phyloP scores from a whole-genome alignment of 35 echinoderm and acorn worm species.

The Lytechinus pictus region DNA sequence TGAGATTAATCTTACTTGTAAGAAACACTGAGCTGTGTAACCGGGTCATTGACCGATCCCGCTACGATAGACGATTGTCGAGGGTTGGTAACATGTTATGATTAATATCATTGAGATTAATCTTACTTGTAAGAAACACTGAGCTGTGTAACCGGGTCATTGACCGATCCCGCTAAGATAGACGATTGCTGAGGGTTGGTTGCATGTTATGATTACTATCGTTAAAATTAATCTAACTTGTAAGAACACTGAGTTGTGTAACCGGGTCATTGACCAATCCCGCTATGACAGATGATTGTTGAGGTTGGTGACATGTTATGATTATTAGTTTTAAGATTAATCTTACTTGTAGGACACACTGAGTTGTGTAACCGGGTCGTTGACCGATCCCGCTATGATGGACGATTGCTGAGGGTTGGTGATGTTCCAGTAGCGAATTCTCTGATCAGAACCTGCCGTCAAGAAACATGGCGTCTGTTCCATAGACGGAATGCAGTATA shows the following conservation, averaged over 20 bases:
- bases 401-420: constrained; percentile 60
- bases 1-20: constrained; percentile 68
- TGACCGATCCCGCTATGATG: constrained; percentile 83
- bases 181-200: constrained; percentile 60
- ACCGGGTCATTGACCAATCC: constrained; percentile 81
- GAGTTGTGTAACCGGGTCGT: constrained; percentile 74
- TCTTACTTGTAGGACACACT: constrained; percentile 83
- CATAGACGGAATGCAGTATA: constrained; percentile 80
- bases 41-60: constrained; percentile 82
- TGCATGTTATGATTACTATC: background rate
- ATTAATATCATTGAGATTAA: background rate
- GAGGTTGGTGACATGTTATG: constrained; percentile 26
- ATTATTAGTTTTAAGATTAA: background rate
- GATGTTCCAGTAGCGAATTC: constrained; percentile 91
- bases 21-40: constrained; percentile 62
- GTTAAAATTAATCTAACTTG: constrained; percentile 59
- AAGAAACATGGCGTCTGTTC: constrained; percentile 74
- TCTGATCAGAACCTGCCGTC: constrained; percentile 88
- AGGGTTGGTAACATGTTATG: constrained; percentile 39
- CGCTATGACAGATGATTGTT: constrained; percentile 67
- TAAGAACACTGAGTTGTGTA: constrained; percentile 74
- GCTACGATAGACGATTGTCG: constrained; percentile 68
- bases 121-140: constrained; percentile 85
- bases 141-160: constrained; percentile 73
- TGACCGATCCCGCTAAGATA: constrained; percentile 80